Evolutionary conservation across 2,113 vertebrate species (phyloP).

Genomic region (Vicugna pacos): DNA sequence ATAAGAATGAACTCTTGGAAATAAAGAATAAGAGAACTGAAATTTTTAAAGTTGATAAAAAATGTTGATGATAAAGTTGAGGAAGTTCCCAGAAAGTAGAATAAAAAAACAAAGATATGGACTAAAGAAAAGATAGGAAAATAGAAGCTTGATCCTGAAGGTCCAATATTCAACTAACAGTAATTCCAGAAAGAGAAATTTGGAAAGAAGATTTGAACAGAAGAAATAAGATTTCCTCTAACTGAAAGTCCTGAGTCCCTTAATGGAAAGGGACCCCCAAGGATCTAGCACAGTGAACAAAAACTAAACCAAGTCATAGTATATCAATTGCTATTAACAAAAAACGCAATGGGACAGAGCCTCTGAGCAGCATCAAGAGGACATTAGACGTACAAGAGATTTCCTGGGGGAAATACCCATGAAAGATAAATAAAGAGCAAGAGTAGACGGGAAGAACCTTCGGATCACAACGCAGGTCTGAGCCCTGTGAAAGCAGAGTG

Average conservation of each 20-base stretch:
- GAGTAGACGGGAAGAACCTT: background rate
- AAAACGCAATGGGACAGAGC: background rate
- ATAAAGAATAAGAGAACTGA: background rate
- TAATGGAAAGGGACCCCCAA: background rate
- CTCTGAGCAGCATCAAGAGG: background rate
- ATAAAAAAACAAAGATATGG: background rate
- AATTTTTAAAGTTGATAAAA: background rate
- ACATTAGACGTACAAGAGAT: background rate
- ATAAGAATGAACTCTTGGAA: background rate
- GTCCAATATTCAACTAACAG: background rate
- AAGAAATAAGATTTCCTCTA: background rate
- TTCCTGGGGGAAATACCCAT: background rate
- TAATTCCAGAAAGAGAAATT: background rate
- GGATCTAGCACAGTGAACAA: background rate
- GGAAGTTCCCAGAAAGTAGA: background rate
- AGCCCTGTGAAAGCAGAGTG: background rate
- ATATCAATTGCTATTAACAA: background rate
- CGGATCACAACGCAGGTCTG: background rate
- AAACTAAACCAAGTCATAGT: background rate
- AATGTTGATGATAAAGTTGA: background rate
- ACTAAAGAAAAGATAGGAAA: background rate
- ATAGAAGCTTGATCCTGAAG: background rate
- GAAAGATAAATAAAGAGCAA: background rate
- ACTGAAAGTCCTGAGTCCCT: background rate
- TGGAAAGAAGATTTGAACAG: background rate